Conservation (phyloP, 2,113 vertebrate genomes). For the Acanthisitta chloris region DNA sequence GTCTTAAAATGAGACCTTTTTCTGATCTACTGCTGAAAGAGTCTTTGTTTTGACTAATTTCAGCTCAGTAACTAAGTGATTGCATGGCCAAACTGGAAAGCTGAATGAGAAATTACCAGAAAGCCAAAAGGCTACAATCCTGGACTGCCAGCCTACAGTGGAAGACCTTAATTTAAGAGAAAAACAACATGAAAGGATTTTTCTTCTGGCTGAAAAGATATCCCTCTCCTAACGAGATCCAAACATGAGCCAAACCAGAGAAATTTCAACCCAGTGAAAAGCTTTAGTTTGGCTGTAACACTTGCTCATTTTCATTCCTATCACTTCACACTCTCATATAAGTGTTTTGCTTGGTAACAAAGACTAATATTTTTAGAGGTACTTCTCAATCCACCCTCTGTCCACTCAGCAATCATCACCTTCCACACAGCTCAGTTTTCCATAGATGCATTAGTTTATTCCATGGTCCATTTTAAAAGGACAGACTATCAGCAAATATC, state of each 20-base stretch:
- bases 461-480: background rate
- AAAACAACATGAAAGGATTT: background rate
- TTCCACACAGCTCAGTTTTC: background rate
- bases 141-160: background rate
- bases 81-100: background rate
- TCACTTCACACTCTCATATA: background rate
- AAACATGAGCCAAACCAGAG: background rate
- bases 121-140: background rate
- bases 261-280: background rate
- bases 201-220: background rate
- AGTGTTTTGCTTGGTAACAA: conserved; percentile 29
- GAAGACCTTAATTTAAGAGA: background rate
- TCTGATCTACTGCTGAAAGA: background rate
- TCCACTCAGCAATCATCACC: background rate
- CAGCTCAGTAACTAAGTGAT: background rate
- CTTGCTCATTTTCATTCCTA: background rate
- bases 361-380: conserved; percentile 29
- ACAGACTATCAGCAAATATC: background rate
- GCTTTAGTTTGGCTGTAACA: background rate
- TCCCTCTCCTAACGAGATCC: background rate
- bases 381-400: background rate
- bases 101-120: background rate
- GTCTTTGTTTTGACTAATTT: background rate
- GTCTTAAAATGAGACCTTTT: background rate
- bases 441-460: background rate